A percentile compares a stretch with the other conserved stretches of the same genome.
Conservation (phyloP, 1,140 invertebrate species). For the Drosophila insularis region DNA sequence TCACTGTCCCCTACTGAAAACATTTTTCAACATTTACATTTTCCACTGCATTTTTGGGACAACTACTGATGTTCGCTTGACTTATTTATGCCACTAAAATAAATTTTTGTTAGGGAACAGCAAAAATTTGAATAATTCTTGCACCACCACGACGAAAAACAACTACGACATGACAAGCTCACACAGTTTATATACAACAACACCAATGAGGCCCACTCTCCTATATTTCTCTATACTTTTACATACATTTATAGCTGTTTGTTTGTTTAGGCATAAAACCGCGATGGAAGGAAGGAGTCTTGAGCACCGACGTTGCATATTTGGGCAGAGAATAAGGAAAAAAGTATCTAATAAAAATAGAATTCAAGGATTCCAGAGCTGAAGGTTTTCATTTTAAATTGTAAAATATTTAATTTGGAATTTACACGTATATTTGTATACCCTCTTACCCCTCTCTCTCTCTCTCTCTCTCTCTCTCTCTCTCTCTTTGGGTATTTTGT, state of each 20-base stretch:
- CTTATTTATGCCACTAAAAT: no score
- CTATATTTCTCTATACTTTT: neutral
- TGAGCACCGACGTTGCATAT: neutral
- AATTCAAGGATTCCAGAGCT: neutral
- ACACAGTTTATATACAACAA: neutral
- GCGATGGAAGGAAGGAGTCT: neutral
- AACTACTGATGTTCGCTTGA: no score
- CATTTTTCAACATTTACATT: no score
- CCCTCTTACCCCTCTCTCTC: neutral
- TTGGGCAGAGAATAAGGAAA: neutral
- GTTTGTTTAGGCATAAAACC: neutral
- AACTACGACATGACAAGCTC: neutral
- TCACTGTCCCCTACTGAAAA: no score
- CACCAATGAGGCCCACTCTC: neutral
- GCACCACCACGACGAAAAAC: neutral
- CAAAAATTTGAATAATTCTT: neutral
- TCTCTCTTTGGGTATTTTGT: neutral
- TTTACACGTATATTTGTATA: no score
- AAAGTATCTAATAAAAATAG: neutral
- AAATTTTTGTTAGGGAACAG: no score
- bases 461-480: neutral
- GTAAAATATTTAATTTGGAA: slow-evolving; percentile 1
- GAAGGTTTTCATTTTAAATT: neutral
- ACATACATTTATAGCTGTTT: no score
- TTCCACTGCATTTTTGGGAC: no score